Base-by-base conservation (phyloP, 92 coral and sea anemone species). In the Montipora capitata region DNA sequence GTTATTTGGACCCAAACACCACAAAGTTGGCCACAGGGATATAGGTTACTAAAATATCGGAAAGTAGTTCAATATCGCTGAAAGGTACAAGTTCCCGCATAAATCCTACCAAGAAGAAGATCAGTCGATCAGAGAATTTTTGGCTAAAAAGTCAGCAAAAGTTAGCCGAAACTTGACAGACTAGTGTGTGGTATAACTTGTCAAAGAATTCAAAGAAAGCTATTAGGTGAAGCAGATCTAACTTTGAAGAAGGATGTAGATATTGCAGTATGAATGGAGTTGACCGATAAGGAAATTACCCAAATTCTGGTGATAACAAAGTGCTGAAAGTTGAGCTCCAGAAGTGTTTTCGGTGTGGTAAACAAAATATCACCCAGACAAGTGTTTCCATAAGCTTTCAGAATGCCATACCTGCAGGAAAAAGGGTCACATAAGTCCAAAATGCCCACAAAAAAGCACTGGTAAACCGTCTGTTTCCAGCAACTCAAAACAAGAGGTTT, bases 311-410 rank as follows among this genome's bases (percentile, higher is more conserved):
- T 43, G 38, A 44, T 68, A 68, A 68, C 7, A 13, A 38, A 38
- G 73, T 68, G 15, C 73, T 27, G 7, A 68, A 68, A 40, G 45
- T 7, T 38, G 73, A 68, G 45, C 3, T 68, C 4, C 73, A 68
- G 13, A 84, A 83, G 80, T 83, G 89, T 76, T 84, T 89, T 76
- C 65, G 85, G 39, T 83, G 93, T 51, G 93, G 74, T 27, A 4
- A 78, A 72, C 61, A 84, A 27, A 89, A 89, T 82, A 72, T 39
- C 56, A 40, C 85, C 89, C 10, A 84, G 84, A 56, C 49, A 89
- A 38, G 52, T 48, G 52, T 48, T 48, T 48, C 52, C 52, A 48
- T 48, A 48, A 48, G 52, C 52, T 48, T 48, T 48, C 52, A 48
- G 52, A 48, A 48, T 48, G 52, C 52, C 52, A 48, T 48, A 48